A percentile compares a stretch with the other conserved stretches of the same genome.
These are phyloP conservation scores for Zoanthus sociatus DNA, from an alignment of 92 coral and sea anemone genomes.

Conservation along the genomic window DNA sequence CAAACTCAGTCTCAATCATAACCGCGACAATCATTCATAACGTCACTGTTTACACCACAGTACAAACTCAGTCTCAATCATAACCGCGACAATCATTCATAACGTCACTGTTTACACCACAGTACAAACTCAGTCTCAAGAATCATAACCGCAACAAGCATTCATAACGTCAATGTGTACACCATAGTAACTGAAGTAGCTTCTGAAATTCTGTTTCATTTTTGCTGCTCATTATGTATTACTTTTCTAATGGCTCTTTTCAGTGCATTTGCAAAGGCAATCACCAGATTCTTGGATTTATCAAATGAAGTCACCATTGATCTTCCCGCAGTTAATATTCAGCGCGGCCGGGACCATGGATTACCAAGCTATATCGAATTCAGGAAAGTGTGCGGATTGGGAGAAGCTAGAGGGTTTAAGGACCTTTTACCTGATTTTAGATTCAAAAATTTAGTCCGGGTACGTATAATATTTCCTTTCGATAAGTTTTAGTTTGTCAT, in stretches of 20 bases:
- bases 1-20: too few species aligned
- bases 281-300: background rate
- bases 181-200: too few species aligned
- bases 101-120: too few species aligned
- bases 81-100: too few species aligned
- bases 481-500: background rate
- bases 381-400: background rate
- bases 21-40: too few species aligned
- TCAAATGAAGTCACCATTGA: background rate
- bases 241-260: background rate
- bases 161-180: too few species aligned
- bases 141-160: too few species aligned
- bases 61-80: too few species aligned
- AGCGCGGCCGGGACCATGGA: conserved; percentile 1
- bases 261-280: background rate
- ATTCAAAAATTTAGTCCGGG: background rate
- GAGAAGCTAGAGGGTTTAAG: background rate
- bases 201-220: too few species aligned
- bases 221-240: too few species aligned
- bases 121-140: too few species aligned
- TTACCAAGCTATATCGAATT: background rate
- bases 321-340: background rate
- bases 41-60: too few species aligned
- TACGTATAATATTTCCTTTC: background rate
- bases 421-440: background rate